phyloP scores from a whole-genome alignment of 2,113 vertebrate genomes.

The Eulemur macaco region DNA sequence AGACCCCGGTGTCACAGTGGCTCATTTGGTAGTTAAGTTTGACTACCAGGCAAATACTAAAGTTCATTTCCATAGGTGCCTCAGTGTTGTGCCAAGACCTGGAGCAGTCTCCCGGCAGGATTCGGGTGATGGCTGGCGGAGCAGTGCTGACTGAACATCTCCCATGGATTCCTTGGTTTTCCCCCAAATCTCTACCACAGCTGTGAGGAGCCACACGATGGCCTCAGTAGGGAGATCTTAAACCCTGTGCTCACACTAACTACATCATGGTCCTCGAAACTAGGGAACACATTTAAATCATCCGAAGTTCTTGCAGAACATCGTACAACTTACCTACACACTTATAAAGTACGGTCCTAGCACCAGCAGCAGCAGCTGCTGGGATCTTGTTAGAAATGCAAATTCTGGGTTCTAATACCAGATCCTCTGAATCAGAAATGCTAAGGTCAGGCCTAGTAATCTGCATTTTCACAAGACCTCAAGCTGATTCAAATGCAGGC shows the following conservation, averaged over 20 bases:
- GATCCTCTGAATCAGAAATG: not conserved
- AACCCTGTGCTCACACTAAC: not conserved
- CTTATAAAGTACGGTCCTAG: not conserved
- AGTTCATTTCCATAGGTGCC: not conserved
- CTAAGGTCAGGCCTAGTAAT: too few relatives aligned
- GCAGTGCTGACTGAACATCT: not conserved
- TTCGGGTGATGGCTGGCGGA: constrained; percentile 45
- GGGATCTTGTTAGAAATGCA: not conserved
- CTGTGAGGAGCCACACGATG: not conserved
- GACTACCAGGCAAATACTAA: not conserved
- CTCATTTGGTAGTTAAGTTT: not conserved
- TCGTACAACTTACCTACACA: not conserved
- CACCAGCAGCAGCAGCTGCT: not conserved
- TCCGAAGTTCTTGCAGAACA: not conserved
- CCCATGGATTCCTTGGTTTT: not conserved
- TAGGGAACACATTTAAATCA: not conserved
- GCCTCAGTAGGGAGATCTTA: not conserved
- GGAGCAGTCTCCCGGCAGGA: constrained; percentile 45
- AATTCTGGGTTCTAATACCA: not conserved
- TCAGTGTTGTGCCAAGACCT: not conserved
- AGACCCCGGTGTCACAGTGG: not conserved
- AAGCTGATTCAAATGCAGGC: not conserved
- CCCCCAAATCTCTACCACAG: not conserved
- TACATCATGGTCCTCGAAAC: not conserved
- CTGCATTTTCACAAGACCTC: not conserved